phyloP scores from a whole-genome alignment of 2,888 invertebrate species.

The Tetropium fuscum region DNA sequence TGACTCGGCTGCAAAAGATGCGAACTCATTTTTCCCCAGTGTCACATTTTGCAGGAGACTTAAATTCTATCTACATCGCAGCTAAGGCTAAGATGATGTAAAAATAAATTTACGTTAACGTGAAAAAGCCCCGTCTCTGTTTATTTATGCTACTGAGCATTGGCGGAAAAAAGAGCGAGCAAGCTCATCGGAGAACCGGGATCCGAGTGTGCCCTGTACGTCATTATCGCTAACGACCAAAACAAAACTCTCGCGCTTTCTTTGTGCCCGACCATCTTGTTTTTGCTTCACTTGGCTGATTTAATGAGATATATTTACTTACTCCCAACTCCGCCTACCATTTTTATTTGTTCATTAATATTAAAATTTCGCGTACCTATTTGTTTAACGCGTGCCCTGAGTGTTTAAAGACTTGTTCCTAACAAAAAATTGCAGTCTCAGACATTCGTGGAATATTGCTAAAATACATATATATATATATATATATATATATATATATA shows the following conservation, averaged over 20 bases:
- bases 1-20: constrained; percentile 40
- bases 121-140: constrained; percentile 25
- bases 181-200: constrained; percentile 38
- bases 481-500: too few relatives aligned
- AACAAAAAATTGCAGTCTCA: too few relatives aligned
- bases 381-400: too few relatives aligned
- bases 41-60: constrained; percentile 61
- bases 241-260: constrained; percentile 62
- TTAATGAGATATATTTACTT: constrained; percentile 59
- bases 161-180: constrained; percentile 34
- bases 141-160: constrained; percentile 17
- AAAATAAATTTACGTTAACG: constrained; percentile 55
- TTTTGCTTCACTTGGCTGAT: constrained; percentile 64
- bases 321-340: constrained; percentile 31
- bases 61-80: constrained; percentile 59
- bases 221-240: constrained; percentile 64
- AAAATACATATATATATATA: too few relatives aligned
- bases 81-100: constrained; percentile 54
- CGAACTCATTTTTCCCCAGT: constrained; percentile 61
- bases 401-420: too few relatives aligned
- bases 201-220: constrained; percentile 58
- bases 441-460: too few relatives aligned
- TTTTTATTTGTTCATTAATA: constrained; percentile 19
- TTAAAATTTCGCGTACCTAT: too few relatives aligned
- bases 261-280: constrained; percentile 63